Conservation (phyloP, 2,888 invertebrate species). For the Ypsolopha sequella region DNA sequence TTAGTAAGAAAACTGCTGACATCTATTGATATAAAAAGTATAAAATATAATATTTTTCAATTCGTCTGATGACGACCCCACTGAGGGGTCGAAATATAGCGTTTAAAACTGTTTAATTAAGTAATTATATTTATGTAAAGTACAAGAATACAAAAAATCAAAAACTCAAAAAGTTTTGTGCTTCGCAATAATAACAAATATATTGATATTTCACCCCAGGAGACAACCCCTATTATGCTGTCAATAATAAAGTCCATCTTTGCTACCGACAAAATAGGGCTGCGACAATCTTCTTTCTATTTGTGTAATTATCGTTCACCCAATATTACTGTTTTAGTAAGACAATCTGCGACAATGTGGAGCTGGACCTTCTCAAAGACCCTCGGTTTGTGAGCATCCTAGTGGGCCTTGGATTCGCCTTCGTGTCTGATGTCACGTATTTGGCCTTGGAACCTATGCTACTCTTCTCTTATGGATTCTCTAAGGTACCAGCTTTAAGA, state of each 20-base stretch:
- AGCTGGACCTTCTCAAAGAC: conserved; percentile 48
- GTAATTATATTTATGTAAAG: too few relatives aligned
- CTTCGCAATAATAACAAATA: too few relatives aligned
- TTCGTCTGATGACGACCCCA: background rate
- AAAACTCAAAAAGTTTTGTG: too few relatives aligned
- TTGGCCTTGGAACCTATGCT: conserved; percentile 74
- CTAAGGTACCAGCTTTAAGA: conserved; percentile 32
- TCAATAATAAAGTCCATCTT: too few relatives aligned
- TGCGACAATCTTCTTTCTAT: background rate
- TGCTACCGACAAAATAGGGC: background rate
- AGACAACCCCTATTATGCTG: too few relatives aligned
- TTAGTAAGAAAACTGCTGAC: too few relatives aligned
- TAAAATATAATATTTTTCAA: too few relatives aligned
- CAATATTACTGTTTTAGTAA: conserved; percentile 35
- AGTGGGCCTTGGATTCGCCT: conserved; percentile 71
- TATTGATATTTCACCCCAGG: too few relatives aligned
- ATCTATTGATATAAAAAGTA: too few relatives aligned
- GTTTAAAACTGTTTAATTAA: too few relatives aligned
- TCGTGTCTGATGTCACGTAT: conserved; percentile 75
- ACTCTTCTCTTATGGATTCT: conserved; percentile 68
- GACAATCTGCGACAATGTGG: conserved; percentile 53
- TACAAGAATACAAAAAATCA: too few relatives aligned
- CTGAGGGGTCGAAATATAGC: background rate
- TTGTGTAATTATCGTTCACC: background rate
- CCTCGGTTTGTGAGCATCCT: conserved; percentile 50